phyloP scores from a whole-genome alignment of 2,113 vertebrate genomes.

The Clarias macrocephalus region DNA sequence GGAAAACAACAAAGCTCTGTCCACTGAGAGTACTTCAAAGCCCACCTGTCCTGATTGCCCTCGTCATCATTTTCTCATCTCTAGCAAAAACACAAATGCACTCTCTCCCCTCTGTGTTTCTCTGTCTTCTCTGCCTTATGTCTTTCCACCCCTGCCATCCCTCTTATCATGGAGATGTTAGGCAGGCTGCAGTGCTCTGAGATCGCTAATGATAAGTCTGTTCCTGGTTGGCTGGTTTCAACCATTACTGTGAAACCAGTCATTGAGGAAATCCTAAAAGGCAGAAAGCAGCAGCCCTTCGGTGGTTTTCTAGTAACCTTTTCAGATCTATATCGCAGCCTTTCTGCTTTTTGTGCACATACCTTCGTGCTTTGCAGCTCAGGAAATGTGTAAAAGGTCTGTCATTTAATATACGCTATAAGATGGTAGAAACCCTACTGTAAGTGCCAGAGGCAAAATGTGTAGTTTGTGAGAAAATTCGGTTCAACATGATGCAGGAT shows the following conservation, averaged over 20 bases:
- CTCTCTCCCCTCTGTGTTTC: conserved; percentile 3
- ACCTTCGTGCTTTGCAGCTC: neutral
- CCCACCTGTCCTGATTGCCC: conserved; percentile 40
- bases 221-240: conserved; percentile 5
- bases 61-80: conserved; percentile 31
- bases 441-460: neutral
- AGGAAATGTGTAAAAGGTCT: neutral
- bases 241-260: conserved; percentile 7
- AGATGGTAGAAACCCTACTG: neutral
- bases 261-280: neutral
- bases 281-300: neutral
- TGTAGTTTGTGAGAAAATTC: neutral
- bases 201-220: conserved; percentile 20
- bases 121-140: neutral
- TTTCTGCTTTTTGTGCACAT: no score
- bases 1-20: conserved; percentile 27
- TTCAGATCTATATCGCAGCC: neutral
- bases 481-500: neutral
- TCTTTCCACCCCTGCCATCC: neutral
- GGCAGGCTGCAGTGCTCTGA: conserved; percentile 5
- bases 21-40: conserved; percentile 26
- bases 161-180: neutral
- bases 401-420: neutral
- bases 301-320: neutral
- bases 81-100: conserved; percentile 17